These are phyloP conservation scores for Biston stratarius DNA, from an alignment of 2,888 invertebrate genomes.

Conservation along the genomic window DNA sequence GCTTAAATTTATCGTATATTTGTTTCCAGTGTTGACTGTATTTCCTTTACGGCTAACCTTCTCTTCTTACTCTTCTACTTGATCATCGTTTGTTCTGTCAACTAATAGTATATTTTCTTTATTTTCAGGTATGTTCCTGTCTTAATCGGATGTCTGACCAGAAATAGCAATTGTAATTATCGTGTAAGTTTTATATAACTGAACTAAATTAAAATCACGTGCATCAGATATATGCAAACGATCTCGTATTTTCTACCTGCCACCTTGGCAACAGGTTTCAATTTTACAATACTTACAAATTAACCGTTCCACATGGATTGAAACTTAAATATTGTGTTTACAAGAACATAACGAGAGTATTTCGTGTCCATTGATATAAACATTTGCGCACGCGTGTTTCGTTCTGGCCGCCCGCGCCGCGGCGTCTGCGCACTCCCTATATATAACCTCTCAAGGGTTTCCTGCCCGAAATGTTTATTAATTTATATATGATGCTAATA, in stretches of 20 bases:
- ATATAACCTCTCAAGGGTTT: constrained; percentile 82
- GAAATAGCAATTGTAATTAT: not conserved
- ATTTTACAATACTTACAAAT: constrained; percentile 52
- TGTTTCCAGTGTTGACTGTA: constrained; percentile 5
- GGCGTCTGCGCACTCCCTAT: constrained; percentile 76
- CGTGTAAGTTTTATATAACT: constrained; percentile 27
- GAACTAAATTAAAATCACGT: constrained; percentile 20
- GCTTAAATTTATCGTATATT: constrained; percentile 1
- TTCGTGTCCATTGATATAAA: constrained; percentile 73
- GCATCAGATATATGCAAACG: constrained; percentile 31
- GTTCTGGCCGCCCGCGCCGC: constrained; percentile 56
- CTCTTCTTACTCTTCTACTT: not conserved
- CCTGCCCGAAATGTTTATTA: constrained; percentile 78
- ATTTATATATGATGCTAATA: constrained; percentile 74
- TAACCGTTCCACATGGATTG: constrained; percentile 46
- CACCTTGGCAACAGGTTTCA: constrained; percentile 53
- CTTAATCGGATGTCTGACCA: constrained; percentile 11
- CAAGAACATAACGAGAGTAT: constrained; percentile 58
- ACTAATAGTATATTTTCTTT: constrained; percentile 18
- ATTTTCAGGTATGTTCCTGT: constrained; percentile 30
- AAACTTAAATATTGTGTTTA: constrained; percentile 54
- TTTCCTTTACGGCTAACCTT: not conserved
- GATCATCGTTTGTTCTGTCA: not conserved
- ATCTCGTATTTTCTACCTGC: constrained; percentile 40
- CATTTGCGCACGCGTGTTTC: constrained; percentile 65